Conservation (phyloP, 2,113 vertebrate genomes). For the Peromyscus californicus region DNA sequence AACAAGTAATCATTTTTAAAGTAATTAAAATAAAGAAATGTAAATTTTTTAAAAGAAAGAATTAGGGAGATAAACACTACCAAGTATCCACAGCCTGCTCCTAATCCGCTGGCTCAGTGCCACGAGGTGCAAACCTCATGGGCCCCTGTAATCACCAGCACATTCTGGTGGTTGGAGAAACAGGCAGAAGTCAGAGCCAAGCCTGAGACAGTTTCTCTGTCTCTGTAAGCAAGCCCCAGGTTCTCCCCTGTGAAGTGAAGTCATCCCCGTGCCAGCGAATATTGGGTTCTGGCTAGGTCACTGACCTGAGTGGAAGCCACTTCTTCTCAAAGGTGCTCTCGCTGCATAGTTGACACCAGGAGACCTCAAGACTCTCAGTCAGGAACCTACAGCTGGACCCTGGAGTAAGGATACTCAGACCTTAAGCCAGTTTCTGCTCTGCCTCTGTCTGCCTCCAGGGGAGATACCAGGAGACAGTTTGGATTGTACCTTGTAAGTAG, state of each 20-base stretch:
- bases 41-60: neutral
- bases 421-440: fast-evolving
- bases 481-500: neutral
- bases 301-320: fast-evolving
- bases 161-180: neutral
- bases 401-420: fast-evolving
- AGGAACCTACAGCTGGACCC: fast-evolving
- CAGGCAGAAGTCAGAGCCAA: fast-evolving
- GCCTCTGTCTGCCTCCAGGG: neutral
- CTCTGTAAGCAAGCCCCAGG: neutral
- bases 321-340: fast-evolving
- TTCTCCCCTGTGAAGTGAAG: neutral
- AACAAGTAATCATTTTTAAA: neutral
- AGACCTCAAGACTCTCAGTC: neutral
- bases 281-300: fast-evolving
- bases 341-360: fast-evolving
- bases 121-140: no score
- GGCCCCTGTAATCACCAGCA: no score
- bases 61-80: neutral
- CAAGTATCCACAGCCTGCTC: neutral
- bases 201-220: fast-evolving
- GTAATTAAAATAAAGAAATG: neutral
- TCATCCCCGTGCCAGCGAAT: fast-evolving
- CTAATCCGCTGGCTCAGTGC: neutral
- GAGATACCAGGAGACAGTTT: fast-evolving